Percentiles rank a stretch among this genome's conserved stretches.
phyloP scores from a whole-genome alignment of 2,113 vertebrate genomes.

The Ochotona princeps region DNA sequence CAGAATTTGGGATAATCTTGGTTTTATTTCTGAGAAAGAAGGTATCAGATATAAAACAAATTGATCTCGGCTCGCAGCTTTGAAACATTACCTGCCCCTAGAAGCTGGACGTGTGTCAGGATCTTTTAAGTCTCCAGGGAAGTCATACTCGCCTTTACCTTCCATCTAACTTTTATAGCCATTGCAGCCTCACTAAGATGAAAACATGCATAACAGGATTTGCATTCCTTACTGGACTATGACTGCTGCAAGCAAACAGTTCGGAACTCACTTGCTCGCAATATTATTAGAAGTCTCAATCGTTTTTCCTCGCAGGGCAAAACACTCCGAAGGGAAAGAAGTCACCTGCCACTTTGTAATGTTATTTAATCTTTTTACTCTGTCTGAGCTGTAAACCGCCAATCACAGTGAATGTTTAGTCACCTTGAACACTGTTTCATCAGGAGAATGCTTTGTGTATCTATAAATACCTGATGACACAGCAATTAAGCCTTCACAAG shows the following conservation, averaged over 20 bases:
- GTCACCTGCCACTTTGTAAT: constrained; percentile 88
- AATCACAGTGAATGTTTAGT: constrained; percentile 86
- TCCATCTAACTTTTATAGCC: constrained; percentile 76
- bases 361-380: constrained; percentile 91
- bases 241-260: constrained; percentile 87
- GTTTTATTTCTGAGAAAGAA: constrained; percentile 62
- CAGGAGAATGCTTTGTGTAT: constrained; percentile 86
- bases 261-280: constrained; percentile 86
- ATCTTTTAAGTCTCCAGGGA: constrained; percentile 43
- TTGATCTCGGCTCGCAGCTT: constrained; percentile 69
- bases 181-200: constrained; percentile 84
- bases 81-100: constrained; percentile 54
- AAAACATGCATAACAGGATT: constrained; percentile 90
- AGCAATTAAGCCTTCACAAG: constrained; percentile 87
- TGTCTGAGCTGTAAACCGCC: constrained; percentile 85
- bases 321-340: constrained; percentile 85
- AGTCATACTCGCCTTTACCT: constrained; percentile 75
- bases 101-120: constrained; percentile 48
- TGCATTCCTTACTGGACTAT: constrained; percentile 85
- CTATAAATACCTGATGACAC: constrained; percentile 86
- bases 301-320: constrained; percentile 85
- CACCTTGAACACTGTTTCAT: constrained; percentile 86
- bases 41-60: constrained; percentile 66
- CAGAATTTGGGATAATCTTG: constrained; percentile 56
- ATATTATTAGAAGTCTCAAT: constrained; percentile 85